Base-by-base conservation (phyloP, 1,140 invertebrate species). In the Drosophila sturtevanti region DNA sequence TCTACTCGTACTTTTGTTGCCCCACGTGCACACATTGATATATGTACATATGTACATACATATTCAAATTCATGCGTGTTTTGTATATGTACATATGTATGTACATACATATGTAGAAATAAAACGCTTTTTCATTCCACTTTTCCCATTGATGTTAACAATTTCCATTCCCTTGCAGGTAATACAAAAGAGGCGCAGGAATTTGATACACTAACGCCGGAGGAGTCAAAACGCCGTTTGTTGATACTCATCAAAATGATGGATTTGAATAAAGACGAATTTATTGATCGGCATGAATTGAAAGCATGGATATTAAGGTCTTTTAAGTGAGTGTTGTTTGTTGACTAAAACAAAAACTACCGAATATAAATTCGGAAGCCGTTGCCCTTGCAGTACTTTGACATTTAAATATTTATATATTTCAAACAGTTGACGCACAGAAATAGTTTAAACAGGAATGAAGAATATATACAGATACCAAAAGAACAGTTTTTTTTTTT, bases 231-330 rank as follows among this genome's bases (percentile, higher is more conserved):
- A 90, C 93, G 93, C 84, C 93, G 98, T 67, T 93, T 99, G 0
- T 92, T 92, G 35, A 94, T 96, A 60, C 93, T 99, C 18, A 93
- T 98, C n/a, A 93, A 93, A 2, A 96, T 97, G 92, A 99, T 99
- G 97, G 98, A 99, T 93, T 91, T 95, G 16, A 94, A 97, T 92
- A 78, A 77, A 52, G 95, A 97, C 77, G 92, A 95, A 70, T 93
- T 92, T 66, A 96, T 99, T 73, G 96, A 96, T 87, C 94, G 95
- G 65, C 93, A 95, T 58, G 98, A 99, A 92, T 92, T 99, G 1
- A 96, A 95, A 91, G 94, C 96, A 5, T 99, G 98, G 98, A 98
- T 99, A 84, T 92, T 98, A 44, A 94, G 96, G 79, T 99, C 98
- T 48, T 99, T 99, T 92, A 94, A 94, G 97, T 98, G 92, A 94